These are phyloP conservation scores for Anguilla obscura DNA, from an alignment of 2,797 vertebrate genomes.

Conservation along the genomic window DNA sequence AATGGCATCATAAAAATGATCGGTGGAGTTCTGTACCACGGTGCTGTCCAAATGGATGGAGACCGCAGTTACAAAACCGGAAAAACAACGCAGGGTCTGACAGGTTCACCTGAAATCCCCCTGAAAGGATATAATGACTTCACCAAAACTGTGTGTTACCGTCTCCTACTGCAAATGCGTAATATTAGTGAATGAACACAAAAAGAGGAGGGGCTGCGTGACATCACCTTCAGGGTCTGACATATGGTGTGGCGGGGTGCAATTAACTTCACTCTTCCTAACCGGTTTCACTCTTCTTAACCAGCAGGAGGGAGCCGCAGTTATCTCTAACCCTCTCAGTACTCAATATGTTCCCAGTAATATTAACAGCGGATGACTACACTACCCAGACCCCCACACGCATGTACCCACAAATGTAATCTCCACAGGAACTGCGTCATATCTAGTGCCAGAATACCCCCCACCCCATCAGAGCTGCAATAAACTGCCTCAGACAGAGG, in stretches of 20 bases:
- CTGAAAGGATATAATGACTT: neutral
- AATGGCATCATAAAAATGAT: conserved; percentile 1
- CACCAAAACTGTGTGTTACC: neutral
- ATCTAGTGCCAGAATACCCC: conserved; percentile 61
- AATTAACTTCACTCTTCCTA: neutral
- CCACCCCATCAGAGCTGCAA: conserved; percentile 50
- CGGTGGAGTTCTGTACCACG: neutral
- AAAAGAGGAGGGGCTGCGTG: neutral
- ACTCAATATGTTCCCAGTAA: conserved; percentile 55
- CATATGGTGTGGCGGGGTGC: conserved; percentile 9
- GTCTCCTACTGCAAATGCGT: neutral
- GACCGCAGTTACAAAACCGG: neutral
- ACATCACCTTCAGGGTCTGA: conserved; percentile 16
- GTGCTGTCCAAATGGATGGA: neutral
- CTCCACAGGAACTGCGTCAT: conserved; percentile 58
- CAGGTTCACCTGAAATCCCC: neutral
- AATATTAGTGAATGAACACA: conserved; percentile 37
- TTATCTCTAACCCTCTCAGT: conserved; percentile 36
- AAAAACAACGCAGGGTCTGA: neutral
- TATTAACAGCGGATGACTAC: conserved; percentile 59
- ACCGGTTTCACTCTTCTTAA: neutral
- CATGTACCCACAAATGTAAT: neutral
- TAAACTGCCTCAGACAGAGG: conserved; percentile 51
- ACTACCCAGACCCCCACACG: neutral
- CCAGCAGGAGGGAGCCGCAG: conserved; percentile 32